Percentiles rank a stretch among this genome's conserved stretches.
Evolutionary conservation across 2,888 invertebrate genomes (phyloP).

Genomic region (Hirtodrosophila histrioides): DNA sequence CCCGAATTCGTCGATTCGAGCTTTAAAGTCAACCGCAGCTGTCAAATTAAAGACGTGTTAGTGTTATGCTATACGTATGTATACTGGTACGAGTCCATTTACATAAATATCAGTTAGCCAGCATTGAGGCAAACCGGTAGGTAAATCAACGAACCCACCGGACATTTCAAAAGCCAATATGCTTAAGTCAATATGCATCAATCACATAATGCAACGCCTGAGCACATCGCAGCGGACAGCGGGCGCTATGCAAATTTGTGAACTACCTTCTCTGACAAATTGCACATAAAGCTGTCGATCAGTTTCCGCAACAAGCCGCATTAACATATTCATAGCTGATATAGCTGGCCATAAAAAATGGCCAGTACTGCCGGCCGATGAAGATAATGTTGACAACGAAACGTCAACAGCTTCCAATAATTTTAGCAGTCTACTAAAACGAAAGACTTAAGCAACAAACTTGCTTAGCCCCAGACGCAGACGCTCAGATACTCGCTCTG

Average conservation of each 20-base stretch:
- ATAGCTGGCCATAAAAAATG: constrained; percentile 25
- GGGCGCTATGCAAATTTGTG: constrained; percentile 73
- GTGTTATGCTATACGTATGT: constrained; percentile 56
- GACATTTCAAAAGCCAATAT: constrained; percentile 11
- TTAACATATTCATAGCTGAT: constrained; percentile 50
- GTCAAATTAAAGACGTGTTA: constrained; percentile 68
- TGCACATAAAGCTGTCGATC: constrained; percentile 78
- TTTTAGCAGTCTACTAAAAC: constrained; percentile 36
- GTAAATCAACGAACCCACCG: constrained; percentile 43
- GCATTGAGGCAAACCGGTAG: constrained; percentile 61
- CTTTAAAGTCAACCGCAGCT: constrained; percentile 60
- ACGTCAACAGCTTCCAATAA: constrained; percentile 74
- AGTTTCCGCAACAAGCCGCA: constrained; percentile 68
- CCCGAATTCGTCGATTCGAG: constrained; percentile 43
- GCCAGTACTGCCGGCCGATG: constrained; percentile 9
- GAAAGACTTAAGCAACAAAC: constrained; percentile 69
- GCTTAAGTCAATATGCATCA: constrained; percentile 63
- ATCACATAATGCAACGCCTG: constrained; percentile 39
- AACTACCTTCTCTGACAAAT: constrained; percentile 79
- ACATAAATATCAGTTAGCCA: constrained; percentile 51
- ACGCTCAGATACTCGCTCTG: too few species aligned
- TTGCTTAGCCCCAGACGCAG: constrained; percentile 15
- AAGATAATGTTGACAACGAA: constrained; percentile 74
- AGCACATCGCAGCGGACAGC: constrained; percentile 21
- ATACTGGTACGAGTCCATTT: constrained; percentile 36